Percentiles rank a stretch among this genome's conserved stretches.
phyloP scores from a whole-genome alignment of 2,888 invertebrate species.

The Dryobota labecula region DNA sequence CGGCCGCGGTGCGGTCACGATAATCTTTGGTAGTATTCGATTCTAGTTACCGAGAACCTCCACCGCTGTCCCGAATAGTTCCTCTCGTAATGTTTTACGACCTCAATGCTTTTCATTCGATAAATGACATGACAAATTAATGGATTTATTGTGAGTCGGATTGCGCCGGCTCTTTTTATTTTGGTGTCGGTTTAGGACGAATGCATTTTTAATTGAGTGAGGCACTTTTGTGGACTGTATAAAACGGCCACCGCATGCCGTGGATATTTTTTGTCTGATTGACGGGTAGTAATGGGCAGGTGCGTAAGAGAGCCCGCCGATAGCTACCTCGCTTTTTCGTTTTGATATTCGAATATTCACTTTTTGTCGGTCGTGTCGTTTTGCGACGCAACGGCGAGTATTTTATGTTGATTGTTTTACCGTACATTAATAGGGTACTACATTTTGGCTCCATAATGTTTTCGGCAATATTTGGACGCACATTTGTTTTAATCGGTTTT shows the following conservation, averaged over 20 bases:
- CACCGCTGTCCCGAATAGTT: slow-evolving; percentile 74
- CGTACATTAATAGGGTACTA: slow-evolving; percentile 72
- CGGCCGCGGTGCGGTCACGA: slow-evolving; percentile 78
- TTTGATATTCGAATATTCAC: slow-evolving; percentile 77
- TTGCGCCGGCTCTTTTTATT: slow-evolving; percentile 85
- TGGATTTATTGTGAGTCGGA: slow-evolving; percentile 90
- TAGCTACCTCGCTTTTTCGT: slow-evolving; percentile 89
- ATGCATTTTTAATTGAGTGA: slow-evolving; percentile 91
- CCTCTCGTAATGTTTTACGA: slow-evolving; percentile 78
- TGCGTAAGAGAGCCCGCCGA: slow-evolving; percentile 84
- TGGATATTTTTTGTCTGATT: slow-evolving; percentile 89
- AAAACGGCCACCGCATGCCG: slow-evolving; percentile 89
- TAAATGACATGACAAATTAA: slow-evolving; percentile 91
- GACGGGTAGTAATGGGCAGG: slow-evolving; percentile 90
- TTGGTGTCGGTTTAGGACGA: slow-evolving; percentile 87
- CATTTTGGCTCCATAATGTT: slow-evolving; percentile 68
- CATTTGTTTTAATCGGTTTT: slow-evolving; percentile 28
- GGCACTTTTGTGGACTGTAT: slow-evolving; percentile 90
- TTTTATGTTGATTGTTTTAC: slow-evolving; percentile 79
- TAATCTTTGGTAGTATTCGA: slow-evolving; percentile 83
- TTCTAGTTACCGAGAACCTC: slow-evolving; percentile 83
- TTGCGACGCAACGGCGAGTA: slow-evolving; percentile 76
- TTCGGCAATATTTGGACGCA: slow-evolving; percentile 26
- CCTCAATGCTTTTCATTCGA: slow-evolving; percentile 80
- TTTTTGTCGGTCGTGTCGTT: slow-evolving; percentile 83